Conservation (phyloP, 2,113 vertebrate genomes). For the Carettochelys insculpta region DNA sequence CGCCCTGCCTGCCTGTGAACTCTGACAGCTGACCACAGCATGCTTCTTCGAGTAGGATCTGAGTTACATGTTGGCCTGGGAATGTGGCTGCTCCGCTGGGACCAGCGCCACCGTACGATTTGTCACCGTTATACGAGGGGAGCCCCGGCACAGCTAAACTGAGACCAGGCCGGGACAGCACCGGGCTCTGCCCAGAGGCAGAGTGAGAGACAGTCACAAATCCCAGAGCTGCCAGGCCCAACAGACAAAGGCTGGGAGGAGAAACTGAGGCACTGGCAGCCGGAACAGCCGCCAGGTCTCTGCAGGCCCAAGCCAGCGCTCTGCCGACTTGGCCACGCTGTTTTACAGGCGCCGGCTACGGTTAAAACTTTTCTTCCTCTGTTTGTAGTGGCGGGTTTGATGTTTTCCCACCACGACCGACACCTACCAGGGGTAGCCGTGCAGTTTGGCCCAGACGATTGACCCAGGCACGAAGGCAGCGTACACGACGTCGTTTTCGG, state of each 20-base stretch:
- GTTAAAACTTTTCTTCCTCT: not conserved
- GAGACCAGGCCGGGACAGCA: not conserved
- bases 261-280: not conserved
- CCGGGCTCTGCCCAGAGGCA: too few species aligned
- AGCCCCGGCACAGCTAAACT: not conserved
- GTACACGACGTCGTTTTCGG: constrained; percentile 68
- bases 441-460: constrained; percentile 78
- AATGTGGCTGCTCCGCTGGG: too few species aligned
- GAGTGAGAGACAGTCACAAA: not conserved
- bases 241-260: not conserved
- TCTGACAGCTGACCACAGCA: too few species aligned
- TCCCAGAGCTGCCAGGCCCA: not conserved
- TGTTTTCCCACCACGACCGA: not conserved
- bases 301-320: not conserved
- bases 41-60: too few species aligned
- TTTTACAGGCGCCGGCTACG: not conserved
- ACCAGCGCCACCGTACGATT: too few species aligned
- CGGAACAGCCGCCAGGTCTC: too few species aligned
- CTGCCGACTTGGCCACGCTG: not conserved
- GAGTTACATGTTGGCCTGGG: too few species aligned
- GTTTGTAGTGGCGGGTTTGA: not conserved
- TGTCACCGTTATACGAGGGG: not conserved
- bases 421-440: constrained; percentile 76
- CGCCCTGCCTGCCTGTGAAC: too few species aligned
- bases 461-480: constrained; percentile 75